Percentiles rank a stretch among this genome's conserved stretches.
phyloP scores from a whole-genome alignment of 2,113 vertebrate species.

The Orthonyx spaldingii region DNA sequence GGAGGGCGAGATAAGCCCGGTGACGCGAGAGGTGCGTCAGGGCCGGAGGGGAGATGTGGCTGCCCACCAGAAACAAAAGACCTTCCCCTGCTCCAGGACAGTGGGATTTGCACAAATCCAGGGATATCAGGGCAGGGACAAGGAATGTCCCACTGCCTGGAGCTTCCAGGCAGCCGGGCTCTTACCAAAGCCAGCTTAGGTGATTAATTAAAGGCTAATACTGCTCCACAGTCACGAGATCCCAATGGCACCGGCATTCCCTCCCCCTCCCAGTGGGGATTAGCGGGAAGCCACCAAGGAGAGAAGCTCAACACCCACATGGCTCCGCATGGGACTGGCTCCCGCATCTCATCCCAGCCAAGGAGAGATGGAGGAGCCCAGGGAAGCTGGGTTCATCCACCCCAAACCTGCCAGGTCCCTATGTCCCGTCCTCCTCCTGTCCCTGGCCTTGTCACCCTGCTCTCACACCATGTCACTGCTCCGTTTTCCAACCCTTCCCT shows the following conservation, averaged over 20 bases:
- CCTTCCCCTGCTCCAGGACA: neutral
- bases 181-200: conserved; percentile 70
- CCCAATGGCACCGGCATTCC: neutral
- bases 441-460: fast-evolving
- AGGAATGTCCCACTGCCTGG: neutral
- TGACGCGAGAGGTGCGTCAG: neutral
- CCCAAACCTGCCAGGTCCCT: neutral
- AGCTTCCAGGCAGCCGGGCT: neutral
- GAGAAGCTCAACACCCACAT: neutral
- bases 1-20: neutral
- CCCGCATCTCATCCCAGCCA: neutral
- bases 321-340: fast-evolving
- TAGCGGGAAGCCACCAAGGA: conserved; percentile 29
- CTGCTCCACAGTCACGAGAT: conserved; percentile 72
- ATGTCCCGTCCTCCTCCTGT: fast-evolving
- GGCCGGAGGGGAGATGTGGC: neutral
- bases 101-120: neutral
- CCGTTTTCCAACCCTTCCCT: neutral
- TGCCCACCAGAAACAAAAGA: neutral
- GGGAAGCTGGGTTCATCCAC: neutral
- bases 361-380: neutral
- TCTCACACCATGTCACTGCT: fast-evolving
- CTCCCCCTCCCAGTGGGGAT: conserved; percentile 35
- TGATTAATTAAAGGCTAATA: conserved; percentile 75
- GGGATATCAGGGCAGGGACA: neutral